phyloP scores from a whole-genome alignment of 1,140 invertebrate genomes.

The Caenorhabditis briggsae region DNA sequence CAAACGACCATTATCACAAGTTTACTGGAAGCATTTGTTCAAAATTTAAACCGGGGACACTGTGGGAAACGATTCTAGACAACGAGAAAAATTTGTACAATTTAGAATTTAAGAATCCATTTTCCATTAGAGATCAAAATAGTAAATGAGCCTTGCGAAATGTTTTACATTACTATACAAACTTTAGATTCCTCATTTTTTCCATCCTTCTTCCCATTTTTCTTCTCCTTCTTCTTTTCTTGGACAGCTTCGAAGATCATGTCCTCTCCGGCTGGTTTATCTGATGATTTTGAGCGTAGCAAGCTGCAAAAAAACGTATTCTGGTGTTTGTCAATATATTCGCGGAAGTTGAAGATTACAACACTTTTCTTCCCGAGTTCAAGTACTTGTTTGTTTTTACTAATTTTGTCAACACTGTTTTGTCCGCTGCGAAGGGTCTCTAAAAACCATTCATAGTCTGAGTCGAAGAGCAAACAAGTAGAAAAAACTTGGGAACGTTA shows the following conservation, averaged over 20 bases:
- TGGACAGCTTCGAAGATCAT: slow-evolving; percentile 38
- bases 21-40: not conserved
- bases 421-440: slow-evolving; percentile 9
- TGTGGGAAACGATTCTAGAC: not conserved
- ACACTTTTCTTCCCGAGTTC: not conserved
- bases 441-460: not conserved
- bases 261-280: not conserved
- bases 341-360: not conserved
- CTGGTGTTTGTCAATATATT: not conserved
- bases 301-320: slow-evolving; percentile 34
- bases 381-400: slow-evolving; percentile 48
- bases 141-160: not conserved
- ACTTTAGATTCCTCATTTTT: slow-evolving; percentile 35
- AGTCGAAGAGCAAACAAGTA: not conserved
- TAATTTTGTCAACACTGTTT: slow-evolving; percentile 26
- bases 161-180: slow-evolving; percentile 7
- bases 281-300: slow-evolving; percentile 26
- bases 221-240: slow-evolving; percentile 7
- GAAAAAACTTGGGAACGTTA: not conserved
- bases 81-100: too few relatives aligned
- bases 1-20: slow-evolving; percentile 14
- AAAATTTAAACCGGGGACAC: not conserved
- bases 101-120: not conserved
- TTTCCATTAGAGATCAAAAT: slow-evolving; percentile 9
- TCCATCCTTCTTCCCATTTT: slow-evolving; percentile 3